Base-by-base conservation (phyloP, 2,888 invertebrate species). In the Stenoptilia bipunctidactyla region DNA sequence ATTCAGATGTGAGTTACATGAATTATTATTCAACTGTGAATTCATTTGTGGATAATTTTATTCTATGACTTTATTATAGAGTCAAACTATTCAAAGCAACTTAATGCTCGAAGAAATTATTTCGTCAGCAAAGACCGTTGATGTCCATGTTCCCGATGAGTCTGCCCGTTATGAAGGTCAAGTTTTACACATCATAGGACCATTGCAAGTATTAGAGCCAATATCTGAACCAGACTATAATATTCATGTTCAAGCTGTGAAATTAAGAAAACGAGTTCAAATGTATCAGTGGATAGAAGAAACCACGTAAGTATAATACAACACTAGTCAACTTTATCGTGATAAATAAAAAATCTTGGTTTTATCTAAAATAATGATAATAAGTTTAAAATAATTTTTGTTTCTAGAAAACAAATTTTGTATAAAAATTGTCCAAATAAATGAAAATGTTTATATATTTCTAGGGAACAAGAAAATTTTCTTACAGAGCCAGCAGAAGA, bases 241-340 rank as follows among this genome's bases (percentile, higher is more conserved):
- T 42, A 90, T 96, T 37, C 90, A 92, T 45, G 89, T 96, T 1
- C 87, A 90, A 53, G 91, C 95, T 1, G 93, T 95, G 0, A 94
- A 94, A 64, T 70, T 97, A 15, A 91, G 90, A 58, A 87, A 94
- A 44, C 82, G 93, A 41, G 96, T 95, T 0, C 96, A 96, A 69
- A 96, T 96, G 94, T 96, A 91, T 66, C 96, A 96, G 60, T 96
- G 96, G 96, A 88, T 94, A 41, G 96, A 96, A 56, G 92, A 93
- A 57, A 69, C 86, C 55, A 85, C 85, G 88, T 89, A 74, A 72
- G 72, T 59, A 54, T 38, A 6, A 20, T 5, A 20, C 8, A 20
- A 20, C n/a, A n/a, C n/a, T n/a, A n/a, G n/a, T n/a, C n/a, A n/a
- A n/a, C n/a, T n/a, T n/a, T n/a, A n/a, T n/a, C n/a, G n/a, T n/a